phyloP scores from a whole-genome alignment of 2,888 invertebrate genomes.

The Caenorhabditis imperialis region DNA sequence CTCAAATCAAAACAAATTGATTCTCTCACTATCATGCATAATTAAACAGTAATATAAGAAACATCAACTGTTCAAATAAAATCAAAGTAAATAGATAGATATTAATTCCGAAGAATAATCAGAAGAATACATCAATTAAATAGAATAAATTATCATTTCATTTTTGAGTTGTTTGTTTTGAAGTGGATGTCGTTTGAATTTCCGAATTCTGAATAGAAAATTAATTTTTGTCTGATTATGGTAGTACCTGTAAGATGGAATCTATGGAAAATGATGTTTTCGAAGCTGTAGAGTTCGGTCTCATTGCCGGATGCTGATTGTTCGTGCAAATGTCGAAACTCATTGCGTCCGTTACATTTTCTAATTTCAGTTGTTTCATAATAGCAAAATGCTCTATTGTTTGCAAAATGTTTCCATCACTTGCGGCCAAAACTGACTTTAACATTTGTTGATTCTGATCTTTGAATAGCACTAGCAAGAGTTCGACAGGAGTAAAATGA shows the following conservation, averaged over 20 bases:
- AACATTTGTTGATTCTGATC: constrained; percentile 84
- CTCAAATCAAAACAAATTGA: too few relatives aligned
- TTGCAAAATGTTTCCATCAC: constrained; percentile 91
- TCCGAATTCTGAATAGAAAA: constrained; percentile 11
- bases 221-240: not conserved
- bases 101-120: not conserved
- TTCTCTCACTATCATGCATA: too few relatives aligned
- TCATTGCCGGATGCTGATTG: not conserved
- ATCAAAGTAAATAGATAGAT: not conserved
- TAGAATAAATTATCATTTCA: too few relatives aligned
- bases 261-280: constrained; percentile 58
- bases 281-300: not conserved
- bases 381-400: constrained; percentile 88
- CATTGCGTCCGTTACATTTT: not conserved
- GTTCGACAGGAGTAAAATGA: constrained; percentile 83
- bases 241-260: constrained; percentile 50
- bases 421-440: constrained; percentile 90
- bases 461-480: constrained; percentile 90
- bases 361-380: constrained; percentile 50
- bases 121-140: not conserved
- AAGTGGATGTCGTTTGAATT: constrained; percentile 11
- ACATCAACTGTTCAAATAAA: not conserved
- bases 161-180: constrained; percentile 19
- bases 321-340: not conserved
- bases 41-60: not conserved